A percentile compares a stretch with the other conserved stretches of the same genome.
Conservation (phyloP, 2,888 invertebrate genomes). For the Drosophila antonietae region DNA sequence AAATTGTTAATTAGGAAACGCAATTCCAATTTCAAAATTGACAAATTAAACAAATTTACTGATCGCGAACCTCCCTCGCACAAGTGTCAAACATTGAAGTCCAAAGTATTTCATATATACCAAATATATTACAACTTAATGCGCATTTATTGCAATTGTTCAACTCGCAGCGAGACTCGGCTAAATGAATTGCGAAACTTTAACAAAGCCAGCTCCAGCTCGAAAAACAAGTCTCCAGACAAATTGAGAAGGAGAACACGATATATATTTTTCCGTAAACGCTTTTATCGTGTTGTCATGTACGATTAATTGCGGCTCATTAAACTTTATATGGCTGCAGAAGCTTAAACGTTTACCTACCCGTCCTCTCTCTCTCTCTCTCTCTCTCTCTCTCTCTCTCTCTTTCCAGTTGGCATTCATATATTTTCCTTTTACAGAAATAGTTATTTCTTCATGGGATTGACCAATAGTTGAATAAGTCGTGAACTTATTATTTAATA, state of each 20-base stretch:
- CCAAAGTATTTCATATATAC: background rate
- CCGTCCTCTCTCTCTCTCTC: conserved; percentile 13
- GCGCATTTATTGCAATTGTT: background rate
- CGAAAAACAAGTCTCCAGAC: conserved; percentile 21
- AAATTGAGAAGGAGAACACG: conserved; percentile 26
- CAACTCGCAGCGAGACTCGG: too few relatives aligned
- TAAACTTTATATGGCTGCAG: conserved; percentile 83
- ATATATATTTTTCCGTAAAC: conserved; percentile 76
- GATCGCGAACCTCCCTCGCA: conserved; percentile 11
- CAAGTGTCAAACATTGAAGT: conserved; percentile 3
- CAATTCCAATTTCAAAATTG: conserved; percentile 64
- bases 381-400: background rate
- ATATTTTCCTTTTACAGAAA: background rate
- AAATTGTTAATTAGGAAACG: conserved; percentile 81
- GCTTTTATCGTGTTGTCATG: conserved; percentile 82
- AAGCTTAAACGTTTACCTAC: conserved; percentile 62
- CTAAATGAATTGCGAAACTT: background rate
- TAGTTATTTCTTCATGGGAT: background rate
- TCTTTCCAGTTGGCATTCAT: background rate
- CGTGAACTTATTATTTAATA: background rate
- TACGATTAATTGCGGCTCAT: conserved; percentile 85
- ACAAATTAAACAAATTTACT: conserved; percentile 53
- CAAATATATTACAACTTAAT: background rate
- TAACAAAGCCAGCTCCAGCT: conserved; percentile 55
- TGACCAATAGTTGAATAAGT: background rate